These are phyloP conservation scores for Oryctes rhinoceros DNA, from an alignment of 1,140 invertebrate genomes.

Conservation along the genomic window DNA sequence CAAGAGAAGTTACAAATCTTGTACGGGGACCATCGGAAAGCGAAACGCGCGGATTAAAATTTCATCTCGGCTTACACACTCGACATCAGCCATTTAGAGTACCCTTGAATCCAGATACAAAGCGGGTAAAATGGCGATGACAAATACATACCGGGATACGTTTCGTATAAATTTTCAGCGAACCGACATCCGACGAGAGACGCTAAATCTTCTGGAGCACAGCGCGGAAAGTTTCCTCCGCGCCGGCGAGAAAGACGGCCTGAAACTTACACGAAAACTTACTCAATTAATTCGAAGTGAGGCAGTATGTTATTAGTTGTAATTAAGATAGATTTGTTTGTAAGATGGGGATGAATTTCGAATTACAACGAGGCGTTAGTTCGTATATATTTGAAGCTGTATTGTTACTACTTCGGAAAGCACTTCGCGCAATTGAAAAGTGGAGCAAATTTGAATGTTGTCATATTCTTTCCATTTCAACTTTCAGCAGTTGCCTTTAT, in stretches of 20 bases:
- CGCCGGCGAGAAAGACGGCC: not conserved
- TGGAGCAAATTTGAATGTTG: too few relatives aligned
- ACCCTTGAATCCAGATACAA: conserved; percentile 1
- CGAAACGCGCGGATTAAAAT: not conserved
- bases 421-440: too few relatives aligned
- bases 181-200: not conserved
- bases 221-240: not conserved
- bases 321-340: conserved; percentile 22
- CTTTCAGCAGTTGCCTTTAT: too few relatives aligned
- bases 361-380: not conserved
- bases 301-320: conserved; percentile 13
- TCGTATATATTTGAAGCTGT: not conserved
- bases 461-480: too few relatives aligned
- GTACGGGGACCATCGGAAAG: not conserved
- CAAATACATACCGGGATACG: conserved; percentile 18
- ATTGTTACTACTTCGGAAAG: too few relatives aligned
- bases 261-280: conserved; percentile 18
- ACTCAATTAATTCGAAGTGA: conserved; percentile 22
- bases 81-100: not conserved
- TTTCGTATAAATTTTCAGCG: conserved; percentile 16
- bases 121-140: conserved; percentile 2
- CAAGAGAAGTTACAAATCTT: conserved; percentile 19
- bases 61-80: conserved; percentile 13
- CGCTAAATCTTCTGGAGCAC: not conserved
- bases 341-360: conserved; percentile 14